Evolutionary conservation across 1,140 invertebrate species (phyloP).

Genomic region (Hesperophylax magnus): DNA sequence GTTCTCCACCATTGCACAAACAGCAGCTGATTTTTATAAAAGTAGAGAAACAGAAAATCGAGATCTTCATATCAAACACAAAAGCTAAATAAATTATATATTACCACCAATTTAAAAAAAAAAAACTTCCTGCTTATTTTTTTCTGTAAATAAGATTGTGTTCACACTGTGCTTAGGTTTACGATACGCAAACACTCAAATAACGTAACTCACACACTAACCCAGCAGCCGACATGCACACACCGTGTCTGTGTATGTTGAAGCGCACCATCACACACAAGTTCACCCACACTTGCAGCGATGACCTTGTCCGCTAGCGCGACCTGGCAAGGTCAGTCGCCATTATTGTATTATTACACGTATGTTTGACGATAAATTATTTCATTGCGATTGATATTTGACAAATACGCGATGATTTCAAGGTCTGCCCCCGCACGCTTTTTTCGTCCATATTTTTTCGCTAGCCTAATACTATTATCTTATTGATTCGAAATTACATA

Average conservation of each 20-base stretch:
- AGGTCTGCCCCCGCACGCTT: constrained; percentile 14
- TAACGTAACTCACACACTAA: too few relatives aligned
- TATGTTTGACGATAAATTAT: constrained; percentile 23
- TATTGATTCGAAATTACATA: too few relatives aligned
- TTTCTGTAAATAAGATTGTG: background rate
- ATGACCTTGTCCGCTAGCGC: constrained; percentile 26
- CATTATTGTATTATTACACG: constrained; percentile 23
- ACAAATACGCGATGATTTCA: constrained; percentile 32
- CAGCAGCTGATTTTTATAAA: too few relatives aligned
- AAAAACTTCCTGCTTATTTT: too few relatives aligned
- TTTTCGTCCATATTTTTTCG: background rate
- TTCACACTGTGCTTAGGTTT: background rate
- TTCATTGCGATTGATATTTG: constrained; percentile 27
- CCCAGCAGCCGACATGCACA: background rate
- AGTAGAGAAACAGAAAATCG: too few relatives aligned
- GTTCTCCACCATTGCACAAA: too few relatives aligned
- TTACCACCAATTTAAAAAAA: too few relatives aligned
- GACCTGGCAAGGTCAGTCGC: constrained; percentile 17
- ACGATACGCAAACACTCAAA: background rate
- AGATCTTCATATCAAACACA: too few relatives aligned
- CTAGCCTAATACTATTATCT: too few relatives aligned
- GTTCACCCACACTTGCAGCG: too few relatives aligned
- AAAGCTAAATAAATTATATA: too few relatives aligned
- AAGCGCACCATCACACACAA: background rate
- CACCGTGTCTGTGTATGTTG: background rate